Evolutionary conservation across 2,888 invertebrate genomes (phyloP), one percentile per base, ranked within the genome.

Genomic region (Spicauda simplicius): DNA sequence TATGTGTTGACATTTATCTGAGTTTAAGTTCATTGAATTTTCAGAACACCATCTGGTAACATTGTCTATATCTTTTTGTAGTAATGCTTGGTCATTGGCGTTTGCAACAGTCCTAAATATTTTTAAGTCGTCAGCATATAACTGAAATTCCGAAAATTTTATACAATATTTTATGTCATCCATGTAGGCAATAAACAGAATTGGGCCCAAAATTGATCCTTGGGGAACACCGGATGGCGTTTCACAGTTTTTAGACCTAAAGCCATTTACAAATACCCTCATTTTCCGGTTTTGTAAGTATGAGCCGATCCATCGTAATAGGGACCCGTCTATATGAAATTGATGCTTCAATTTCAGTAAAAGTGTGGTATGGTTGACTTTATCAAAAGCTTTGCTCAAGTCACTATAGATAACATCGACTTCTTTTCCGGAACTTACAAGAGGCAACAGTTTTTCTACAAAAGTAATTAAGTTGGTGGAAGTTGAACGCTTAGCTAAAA

Each of bases 181-280:
- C 8, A 60, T 60, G n/a, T 30, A 60, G 0, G 50, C n/a, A 14
- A 1, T 53, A 37, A 61, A 61, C n/a, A 61, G 37, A 20, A 61
- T 53, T 53, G 61, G 61, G 4, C 61, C 61, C 30, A 61, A 61
- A 20, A 61, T 65, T 57, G 65, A 64, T 41, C 41, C 41, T 41
- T 41, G 41, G 10, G 41, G 41, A 11, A 41, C 41, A 10, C 41
- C 41, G 8, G 41, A 41, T 11, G 12, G 12, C 2, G 10, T 8
- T 41, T 11, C 41, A 12, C 41, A 41, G 12, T 10, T 41, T 41
- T 12, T 10, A 41, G 41, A 41, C 8, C 41, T 41, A 41, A 11
- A 12, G 10, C 41, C 41, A 12, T 41, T 41, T 10, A 41, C 8
- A 41, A 61, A 14, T 20, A 61, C 61, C 19, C 41, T 18, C 37